Percentiles rank a stretch among this genome's conserved stretches.
These are phyloP conservation scores for Cataglyphis hispanica DNA, from an alignment of 1,140 invertebrate species.

Conservation along the genomic window DNA sequence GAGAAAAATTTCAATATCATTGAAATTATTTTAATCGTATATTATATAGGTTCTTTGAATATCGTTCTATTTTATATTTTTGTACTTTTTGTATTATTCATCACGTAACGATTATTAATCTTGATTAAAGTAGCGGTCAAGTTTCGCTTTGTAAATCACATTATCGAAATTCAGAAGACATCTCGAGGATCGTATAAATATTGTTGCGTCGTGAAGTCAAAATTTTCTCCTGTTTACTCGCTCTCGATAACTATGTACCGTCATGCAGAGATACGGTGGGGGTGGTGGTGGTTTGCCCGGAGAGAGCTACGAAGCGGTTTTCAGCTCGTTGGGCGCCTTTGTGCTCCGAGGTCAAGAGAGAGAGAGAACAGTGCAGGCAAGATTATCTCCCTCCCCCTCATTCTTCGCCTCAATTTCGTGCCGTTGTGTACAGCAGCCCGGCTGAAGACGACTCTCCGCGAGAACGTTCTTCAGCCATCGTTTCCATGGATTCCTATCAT, in stretches of 20 bases:
- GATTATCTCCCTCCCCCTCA: conserved; percentile 53
- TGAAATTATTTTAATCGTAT: background rate
- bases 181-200: conserved; percentile 7
- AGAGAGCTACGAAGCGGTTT: conserved; percentile 46
- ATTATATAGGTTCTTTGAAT: background rate
- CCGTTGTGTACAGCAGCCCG: conserved; percentile 40
- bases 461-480: conserved; percentile 50
- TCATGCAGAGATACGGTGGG: conserved; percentile 21
- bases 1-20: conserved; percentile 2
- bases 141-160: background rate
- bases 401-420: conserved; percentile 36
- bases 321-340: conserved; percentile 67
- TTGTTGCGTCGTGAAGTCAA: conserved; percentile 35
- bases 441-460: conserved; percentile 44
- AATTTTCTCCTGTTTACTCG: conserved; percentile 58
- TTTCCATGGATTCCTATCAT: conserved; percentile 39
- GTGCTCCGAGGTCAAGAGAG: conserved; percentile 68
- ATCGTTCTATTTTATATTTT: background rate
- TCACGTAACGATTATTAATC: background rate
- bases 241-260: conserved; percentile 58
- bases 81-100: background rate
- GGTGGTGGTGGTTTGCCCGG: background rate
- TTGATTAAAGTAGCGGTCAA: background rate
- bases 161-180: conserved; percentile 26
- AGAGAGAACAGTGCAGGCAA: conserved; percentile 61